phyloP scores from a whole-genome alignment of 2,797 vertebrate species.

The Poecilia picta region DNA sequence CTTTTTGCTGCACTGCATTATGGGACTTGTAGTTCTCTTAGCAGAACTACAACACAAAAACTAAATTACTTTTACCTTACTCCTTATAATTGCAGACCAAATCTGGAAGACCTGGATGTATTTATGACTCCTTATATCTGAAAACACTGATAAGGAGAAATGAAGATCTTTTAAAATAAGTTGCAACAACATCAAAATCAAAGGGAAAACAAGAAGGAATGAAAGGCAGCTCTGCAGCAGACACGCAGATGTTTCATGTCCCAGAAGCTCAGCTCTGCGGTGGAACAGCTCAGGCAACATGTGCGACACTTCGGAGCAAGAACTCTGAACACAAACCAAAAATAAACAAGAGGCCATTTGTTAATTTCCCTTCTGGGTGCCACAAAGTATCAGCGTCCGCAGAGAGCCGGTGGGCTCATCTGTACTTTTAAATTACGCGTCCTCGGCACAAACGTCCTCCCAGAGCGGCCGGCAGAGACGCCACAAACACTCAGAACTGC shows the following conservation, averaged over 20 bases:
- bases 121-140: not conserved
- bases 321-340: slow-evolving; percentile 28
- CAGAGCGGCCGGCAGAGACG: slow-evolving; percentile 57
- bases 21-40: not conserved
- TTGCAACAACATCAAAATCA: not conserved
- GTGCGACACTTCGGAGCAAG: slow-evolving; percentile 34
- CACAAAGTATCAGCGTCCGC: slow-evolving; percentile 65
- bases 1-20: not conserved
- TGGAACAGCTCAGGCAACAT: slow-evolving; percentile 36
- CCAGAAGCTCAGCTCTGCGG: slow-evolving; percentile 39
- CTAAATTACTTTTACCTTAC: not conserved
- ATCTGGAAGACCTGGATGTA: not conserved
- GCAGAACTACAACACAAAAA: not conserved
- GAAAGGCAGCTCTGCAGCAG: slow-evolving; percentile 16
- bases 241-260: slow-evolving; percentile 53
- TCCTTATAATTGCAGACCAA: not conserved
- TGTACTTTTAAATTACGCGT: slow-evolving; percentile 69
- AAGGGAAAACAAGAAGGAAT: not conserved
- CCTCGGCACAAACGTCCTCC: slow-evolving; percentile 44
- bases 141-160: not conserved
- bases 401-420: slow-evolving; percentile 65
- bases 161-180: not conserved
- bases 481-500: slow-evolving; percentile 53
- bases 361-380: slow-evolving; percentile 52
- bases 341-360: slow-evolving; percentile 47